These are phyloP conservation scores for Burhinus oedicnemus DNA, from an alignment of 2,113 vertebrate genomes.

Conservation along the genomic window DNA sequence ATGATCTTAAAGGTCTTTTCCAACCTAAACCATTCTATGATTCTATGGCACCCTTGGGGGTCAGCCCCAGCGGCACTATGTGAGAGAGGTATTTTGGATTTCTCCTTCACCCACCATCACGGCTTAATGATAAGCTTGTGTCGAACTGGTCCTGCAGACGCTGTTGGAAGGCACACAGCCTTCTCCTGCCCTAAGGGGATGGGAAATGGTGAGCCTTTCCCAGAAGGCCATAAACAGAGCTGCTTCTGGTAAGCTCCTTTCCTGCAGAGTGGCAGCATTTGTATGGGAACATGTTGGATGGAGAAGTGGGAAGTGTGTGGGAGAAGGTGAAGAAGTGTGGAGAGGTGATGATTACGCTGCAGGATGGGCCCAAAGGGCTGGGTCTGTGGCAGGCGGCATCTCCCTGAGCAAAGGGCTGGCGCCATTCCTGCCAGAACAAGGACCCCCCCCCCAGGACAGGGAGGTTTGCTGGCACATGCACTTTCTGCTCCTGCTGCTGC, in stretches of 20 bases:
- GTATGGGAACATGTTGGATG: background rate
- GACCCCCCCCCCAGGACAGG: background rate
- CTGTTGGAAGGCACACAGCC: background rate
- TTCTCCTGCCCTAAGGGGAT: background rate
- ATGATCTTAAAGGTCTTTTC: no score
- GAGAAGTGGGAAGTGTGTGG: background rate
- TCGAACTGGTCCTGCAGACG: background rate
- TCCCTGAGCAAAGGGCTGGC: background rate
- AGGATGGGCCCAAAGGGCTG: background rate
- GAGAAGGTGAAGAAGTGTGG: background rate
- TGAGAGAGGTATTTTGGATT: background rate
- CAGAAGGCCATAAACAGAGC: background rate
- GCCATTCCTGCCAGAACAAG: background rate
- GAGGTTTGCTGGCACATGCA: background rate
- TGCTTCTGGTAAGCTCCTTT: background rate
- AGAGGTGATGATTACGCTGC: background rate
- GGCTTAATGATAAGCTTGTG: accelerated
- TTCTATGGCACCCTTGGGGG: background rate
- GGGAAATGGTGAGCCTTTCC: background rate
- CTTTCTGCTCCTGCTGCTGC: background rate
- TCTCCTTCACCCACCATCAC: background rate
- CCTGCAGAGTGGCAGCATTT: background rate
- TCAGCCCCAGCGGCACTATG: background rate
- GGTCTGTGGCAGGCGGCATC: accelerated
- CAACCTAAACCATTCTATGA: no score